These are phyloP conservation scores for Lomographa bimaculata DNA, from an alignment of 2,888 invertebrate genomes.

Conservation along the genomic window DNA sequence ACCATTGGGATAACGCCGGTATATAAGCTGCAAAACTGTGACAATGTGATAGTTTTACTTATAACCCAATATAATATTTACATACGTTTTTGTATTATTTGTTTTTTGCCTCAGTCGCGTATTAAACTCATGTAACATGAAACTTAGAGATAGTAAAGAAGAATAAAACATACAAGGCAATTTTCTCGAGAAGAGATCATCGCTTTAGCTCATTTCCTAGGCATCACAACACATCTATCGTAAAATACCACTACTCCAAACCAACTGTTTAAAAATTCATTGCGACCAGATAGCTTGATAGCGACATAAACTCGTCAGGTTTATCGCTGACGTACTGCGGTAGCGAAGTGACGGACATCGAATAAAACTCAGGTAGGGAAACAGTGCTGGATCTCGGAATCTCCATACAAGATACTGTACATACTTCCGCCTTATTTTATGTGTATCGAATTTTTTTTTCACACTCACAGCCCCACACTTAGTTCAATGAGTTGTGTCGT, in stretches of 20 bases:
- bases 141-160: too few relatives aligned
- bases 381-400: slow-evolving; percentile 5
- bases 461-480: too few relatives aligned
- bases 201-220: slow-evolving; percentile 1
- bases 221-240: slow-evolving; percentile 7
- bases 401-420: slow-evolving; percentile 13
- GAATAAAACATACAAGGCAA: too few relatives aligned
- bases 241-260: slow-evolving; percentile 22
- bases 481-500: too few relatives aligned
- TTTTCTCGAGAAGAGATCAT: too few relatives aligned
- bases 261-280: slow-evolving; percentile 24
- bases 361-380: slow-evolving; percentile 11
- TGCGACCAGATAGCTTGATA: slow-evolving; percentile 18
- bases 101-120: too few relatives aligned
- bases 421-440: background rate
- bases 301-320: slow-evolving; percentile 29
- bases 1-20: too few relatives aligned
- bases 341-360: slow-evolving; percentile 16
- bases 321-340: slow-evolving; percentile 27
- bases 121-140: too few relatives aligned
- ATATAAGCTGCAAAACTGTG: too few relatives aligned
- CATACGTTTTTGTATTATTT: too few relatives aligned
- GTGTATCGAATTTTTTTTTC: background rate
- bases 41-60: too few relatives aligned
- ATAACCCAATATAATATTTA: too few relatives aligned